Evolutionary conservation across 1,140 invertebrate genomes (phyloP).

Genomic region (Chlorops oryzae): DNA sequence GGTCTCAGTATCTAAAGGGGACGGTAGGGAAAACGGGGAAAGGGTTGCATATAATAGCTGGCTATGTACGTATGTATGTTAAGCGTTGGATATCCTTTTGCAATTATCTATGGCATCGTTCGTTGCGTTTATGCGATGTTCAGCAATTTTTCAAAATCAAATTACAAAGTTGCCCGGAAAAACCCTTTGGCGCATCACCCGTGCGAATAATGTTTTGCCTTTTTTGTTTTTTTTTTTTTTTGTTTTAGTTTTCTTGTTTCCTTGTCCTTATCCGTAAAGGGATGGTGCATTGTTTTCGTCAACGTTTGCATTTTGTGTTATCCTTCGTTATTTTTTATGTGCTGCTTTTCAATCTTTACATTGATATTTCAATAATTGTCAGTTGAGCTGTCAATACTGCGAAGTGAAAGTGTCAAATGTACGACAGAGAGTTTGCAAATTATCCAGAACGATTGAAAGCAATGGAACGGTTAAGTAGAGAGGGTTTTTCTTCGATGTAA

Average conservation of each 20-base stretch:
- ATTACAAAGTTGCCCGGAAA: too few relatives aligned
- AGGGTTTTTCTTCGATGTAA: neutral
- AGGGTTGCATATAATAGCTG: too few relatives aligned
- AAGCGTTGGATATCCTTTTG: too few relatives aligned
- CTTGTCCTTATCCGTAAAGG: neutral
- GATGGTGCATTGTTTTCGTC: neutral
- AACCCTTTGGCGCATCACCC: neutral
- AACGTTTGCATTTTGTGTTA: neutral
- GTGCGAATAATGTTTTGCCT: neutral
- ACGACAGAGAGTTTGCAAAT: slow-evolving; percentile 11
- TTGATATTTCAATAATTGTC: slow-evolving; percentile 12
- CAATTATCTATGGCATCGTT: too few relatives aligned
- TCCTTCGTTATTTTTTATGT: too few relatives aligned
- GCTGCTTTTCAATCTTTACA: too few relatives aligned
- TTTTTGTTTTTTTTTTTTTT: neutral
- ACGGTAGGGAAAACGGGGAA: too few relatives aligned
- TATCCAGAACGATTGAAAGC: neutral
- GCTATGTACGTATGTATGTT: too few relatives aligned
- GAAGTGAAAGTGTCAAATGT: neutral
- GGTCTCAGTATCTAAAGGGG: too few relatives aligned
- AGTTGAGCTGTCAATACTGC: slow-evolving; percentile 5
- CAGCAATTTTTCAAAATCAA: too few relatives aligned
- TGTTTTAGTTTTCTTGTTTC: neutral
- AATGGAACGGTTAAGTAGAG: neutral
- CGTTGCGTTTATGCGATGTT: too few relatives aligned